phyloP scores from a whole-genome alignment of 1,140 invertebrate genomes.

The Ctenoplectra terminalis region DNA sequence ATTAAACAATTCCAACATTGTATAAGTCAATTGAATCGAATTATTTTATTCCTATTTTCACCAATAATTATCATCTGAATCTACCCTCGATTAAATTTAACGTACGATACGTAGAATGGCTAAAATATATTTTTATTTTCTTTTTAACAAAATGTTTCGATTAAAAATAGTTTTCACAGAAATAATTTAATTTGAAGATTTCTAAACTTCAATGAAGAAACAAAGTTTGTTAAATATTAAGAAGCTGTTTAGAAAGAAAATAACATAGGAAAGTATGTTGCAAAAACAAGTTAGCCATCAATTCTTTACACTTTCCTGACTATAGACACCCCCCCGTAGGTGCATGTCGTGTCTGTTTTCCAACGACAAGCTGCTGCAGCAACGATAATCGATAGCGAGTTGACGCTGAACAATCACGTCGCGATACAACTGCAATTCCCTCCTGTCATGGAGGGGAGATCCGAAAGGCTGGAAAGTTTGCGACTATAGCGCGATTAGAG shows the following conservation, averaged over 20 bases:
- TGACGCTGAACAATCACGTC: constrained; percentile 25
- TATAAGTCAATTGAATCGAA: not conserved
- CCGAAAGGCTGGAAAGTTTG: constrained; percentile 43
- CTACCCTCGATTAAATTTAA: not conserved
- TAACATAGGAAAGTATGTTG: not conserved
- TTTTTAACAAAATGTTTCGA: too few relatives aligned
- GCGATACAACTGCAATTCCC: constrained; percentile 9
- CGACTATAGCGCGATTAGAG: constrained; percentile 16
- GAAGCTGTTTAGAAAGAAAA: too few relatives aligned
- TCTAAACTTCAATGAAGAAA: too few relatives aligned
- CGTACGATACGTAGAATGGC: too few relatives aligned
- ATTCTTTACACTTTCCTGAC: constrained; percentile 15
- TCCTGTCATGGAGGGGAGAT: not conserved
- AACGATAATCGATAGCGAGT: constrained; percentile 29
- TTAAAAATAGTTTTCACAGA: too few relatives aligned
- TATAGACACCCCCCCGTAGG: not conserved
- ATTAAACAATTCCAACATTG: not conserved
- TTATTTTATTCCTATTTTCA: not conserved
- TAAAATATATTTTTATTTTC: too few relatives aligned
- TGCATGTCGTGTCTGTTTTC: not conserved
- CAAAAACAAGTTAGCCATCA: constrained; percentile 4
- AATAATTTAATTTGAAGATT: too few relatives aligned
- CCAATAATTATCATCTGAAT: too few relatives aligned
- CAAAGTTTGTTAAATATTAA: too few relatives aligned
- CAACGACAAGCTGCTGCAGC: not conserved